Base-by-base conservation (phyloP, 2,888 invertebrate species). In the Meiosimyza decipiens region DNA sequence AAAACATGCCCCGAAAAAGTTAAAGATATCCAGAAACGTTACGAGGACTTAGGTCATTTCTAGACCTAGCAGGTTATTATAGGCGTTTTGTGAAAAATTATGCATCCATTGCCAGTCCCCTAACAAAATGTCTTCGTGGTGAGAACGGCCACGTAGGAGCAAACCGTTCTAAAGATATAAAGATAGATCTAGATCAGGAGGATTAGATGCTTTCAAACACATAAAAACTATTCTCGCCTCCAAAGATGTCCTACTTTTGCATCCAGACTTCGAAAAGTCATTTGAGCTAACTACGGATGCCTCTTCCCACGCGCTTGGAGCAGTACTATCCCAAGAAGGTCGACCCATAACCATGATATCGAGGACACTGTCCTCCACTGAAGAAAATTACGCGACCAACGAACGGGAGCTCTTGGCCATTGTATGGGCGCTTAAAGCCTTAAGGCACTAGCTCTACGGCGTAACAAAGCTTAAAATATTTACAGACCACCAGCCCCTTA, bases 301-400 rank as follows among this genome's bases (percentile, higher is more conserved):
- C 13, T 75, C 75, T n/a, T 69, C 54, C 9, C 33, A 3, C 2
- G 71, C 76, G 33, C 22, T 22, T 22, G 22, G 22, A 22, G 22
- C 22, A 22, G 22, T 22, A 3, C 22, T 22, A 22, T 22, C 73
- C 1, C 73, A 76, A 65, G 71, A 71, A 40, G 73, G 76, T 33
- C 60, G 72, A 11, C 72, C 73, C 18, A 74, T 72, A n/a, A 74
- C 73, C 2, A 75, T 74, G 73, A 73, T 74, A 12, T 75, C 73
- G 3, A 33, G 74, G 62, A 74, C 22, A 22, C 22, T 22, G 22
- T 22, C 22, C 22, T 22, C 22, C 22, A 22, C 70, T 12, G 73
- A 75, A 62, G 65, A 74, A 63, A 67, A 57, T 50, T 74, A 82
- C 57, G 77, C 78, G 3, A 79, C 69, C 3, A 74, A 71, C 22